Evolutionary conservation across 2,888 invertebrate genomes (phyloP), one percentile per base, ranked within the genome.

Genomic region (Meiosimyza decipiens): DNA sequence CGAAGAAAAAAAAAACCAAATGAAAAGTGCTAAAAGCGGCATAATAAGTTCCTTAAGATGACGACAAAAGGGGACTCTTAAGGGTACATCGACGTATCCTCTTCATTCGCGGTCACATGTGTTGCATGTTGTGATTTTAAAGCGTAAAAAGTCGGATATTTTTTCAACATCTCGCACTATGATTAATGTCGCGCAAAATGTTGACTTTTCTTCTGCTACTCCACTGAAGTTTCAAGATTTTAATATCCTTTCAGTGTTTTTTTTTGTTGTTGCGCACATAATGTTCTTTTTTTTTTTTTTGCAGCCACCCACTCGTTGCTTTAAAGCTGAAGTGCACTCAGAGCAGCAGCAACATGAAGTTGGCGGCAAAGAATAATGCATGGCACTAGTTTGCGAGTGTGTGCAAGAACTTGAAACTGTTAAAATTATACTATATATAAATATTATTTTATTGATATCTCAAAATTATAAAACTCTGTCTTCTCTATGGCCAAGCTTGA

Each of bases 21-120:
- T 71, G 63, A 71, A 63, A 71, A 71, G 62, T 71, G 71, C 71
- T 71, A 71, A 63, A 60, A 71, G 63, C 63, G 71, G 63, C 71
- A 71, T 71, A 71, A 71, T 71, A 71, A 63, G 71, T 63, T 55
- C 47, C 63, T 71, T 59, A 63, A 71, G 71, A 63, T 52, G 54
- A 7, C n/a, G 13, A 28, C 51, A 28, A 16, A 57, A n/a, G 15
- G 59, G 9, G 16, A 40, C 16, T 5, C 18, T 52, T 13, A 7
- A 22, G 47, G 66, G 47, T 28, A 28, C 51, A 33, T 55, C 15
- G 22, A 16, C 55, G 47, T 67, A 47, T 55, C 16, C 33, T 33
- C 28, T 40, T 40, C 40, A 40, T 40, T 40, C 40, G 40, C 40
- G 40, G 40, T 40, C 9, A 40, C 40, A 40, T 40, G 9, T 40